Percentiles rank a stretch among this genome's conserved stretches.
Evolutionary conservation across 1,140 invertebrate genomes (phyloP).

Genomic region (Archivesica marissinica): DNA sequence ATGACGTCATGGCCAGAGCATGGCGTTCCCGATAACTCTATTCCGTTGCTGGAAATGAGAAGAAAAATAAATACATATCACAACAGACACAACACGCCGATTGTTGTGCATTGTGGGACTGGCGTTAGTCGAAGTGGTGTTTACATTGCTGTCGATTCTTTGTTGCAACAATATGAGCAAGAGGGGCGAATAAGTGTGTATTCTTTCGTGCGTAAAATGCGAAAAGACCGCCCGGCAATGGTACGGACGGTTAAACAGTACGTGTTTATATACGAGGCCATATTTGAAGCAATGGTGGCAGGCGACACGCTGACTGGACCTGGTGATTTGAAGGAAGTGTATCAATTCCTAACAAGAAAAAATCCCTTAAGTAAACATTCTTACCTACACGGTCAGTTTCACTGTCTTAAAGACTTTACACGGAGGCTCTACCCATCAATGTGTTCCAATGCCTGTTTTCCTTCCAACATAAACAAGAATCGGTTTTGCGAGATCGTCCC

Average conservation of each 20-base stretch:
- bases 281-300: slow-evolving; percentile 80
- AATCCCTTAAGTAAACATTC: slow-evolving; percentile 76
- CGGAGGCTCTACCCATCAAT: slow-evolving; percentile 64
- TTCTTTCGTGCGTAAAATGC: slow-evolving; percentile 77
- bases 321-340: slow-evolving; percentile 73
- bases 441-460: slow-evolving; percentile 69
- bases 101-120: slow-evolving; percentile 97
- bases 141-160: slow-evolving; percentile 81
- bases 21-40: slow-evolving; percentile 98
- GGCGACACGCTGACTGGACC: slow-evolving; percentile 71
- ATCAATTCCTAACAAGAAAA: slow-evolving; percentile 73
- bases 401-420: slow-evolving; percentile 74
- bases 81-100: slow-evolving; percentile 87
- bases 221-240: slow-evolving; percentile 78
- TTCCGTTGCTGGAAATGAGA: slow-evolving; percentile 98
- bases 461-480: slow-evolving; percentile 78
- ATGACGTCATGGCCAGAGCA: slow-evolving; percentile 99
- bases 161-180: slow-evolving; percentile 78
- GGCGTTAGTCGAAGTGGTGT: slow-evolving; percentile 80
- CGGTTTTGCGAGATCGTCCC: slow-evolving; percentile 78
- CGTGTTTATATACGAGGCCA: slow-evolving; percentile 81
- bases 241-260: slow-evolving; percentile 82
- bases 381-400: slow-evolving; percentile 80
- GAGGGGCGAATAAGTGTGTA: slow-evolving; percentile 80
- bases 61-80: slow-evolving; percentile 89